Conservation (phyloP, 2,888 invertebrate species). For the Athalia circularis region DNA sequence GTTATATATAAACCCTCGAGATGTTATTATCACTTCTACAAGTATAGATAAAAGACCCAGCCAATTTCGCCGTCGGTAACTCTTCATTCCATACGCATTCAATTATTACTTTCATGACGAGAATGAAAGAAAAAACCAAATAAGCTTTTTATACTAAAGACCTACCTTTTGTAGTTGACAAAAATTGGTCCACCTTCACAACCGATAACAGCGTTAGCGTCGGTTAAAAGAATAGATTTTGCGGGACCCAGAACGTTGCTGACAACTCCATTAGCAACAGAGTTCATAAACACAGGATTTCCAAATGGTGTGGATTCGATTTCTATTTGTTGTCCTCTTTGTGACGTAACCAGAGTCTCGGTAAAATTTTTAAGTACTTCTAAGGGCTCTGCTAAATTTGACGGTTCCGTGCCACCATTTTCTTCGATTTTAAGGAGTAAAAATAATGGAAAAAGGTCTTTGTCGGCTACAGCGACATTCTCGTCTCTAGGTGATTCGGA, state of each 20-base stretch:
- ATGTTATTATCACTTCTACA: not conserved
- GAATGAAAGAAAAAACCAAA: too few species aligned
- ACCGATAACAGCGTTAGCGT: constrained; percentile 78
- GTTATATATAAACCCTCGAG: not conserved
- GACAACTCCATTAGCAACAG: constrained; percentile 77
- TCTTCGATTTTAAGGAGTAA: constrained; percentile 74
- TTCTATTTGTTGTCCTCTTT: constrained; percentile 63
- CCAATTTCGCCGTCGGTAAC: too few species aligned
- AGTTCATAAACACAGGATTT: constrained; percentile 77
- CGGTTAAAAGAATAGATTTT: constrained; percentile 77
- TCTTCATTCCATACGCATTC: too few species aligned
- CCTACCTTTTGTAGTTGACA: constrained; percentile 57
- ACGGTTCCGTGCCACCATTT: not conserved
- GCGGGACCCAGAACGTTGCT: constrained; percentile 77
- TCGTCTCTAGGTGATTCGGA: constrained; percentile 75
- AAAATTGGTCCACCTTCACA: constrained; percentile 80
- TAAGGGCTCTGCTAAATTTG: not conserved
- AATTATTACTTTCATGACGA: too few species aligned
- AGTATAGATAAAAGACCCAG: not conserved
- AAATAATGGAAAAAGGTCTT: constrained; percentile 76
- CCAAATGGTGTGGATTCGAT: constrained; percentile 73
- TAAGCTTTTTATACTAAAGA: not conserved
- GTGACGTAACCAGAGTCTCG: constrained; percentile 47
- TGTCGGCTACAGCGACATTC: constrained; percentile 73
- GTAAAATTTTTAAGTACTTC: constrained; percentile 21